Evolutionary conservation across 2,797 vertebrate species (phyloP).

Genomic region (Chiloscyllium punctatum): DNA sequence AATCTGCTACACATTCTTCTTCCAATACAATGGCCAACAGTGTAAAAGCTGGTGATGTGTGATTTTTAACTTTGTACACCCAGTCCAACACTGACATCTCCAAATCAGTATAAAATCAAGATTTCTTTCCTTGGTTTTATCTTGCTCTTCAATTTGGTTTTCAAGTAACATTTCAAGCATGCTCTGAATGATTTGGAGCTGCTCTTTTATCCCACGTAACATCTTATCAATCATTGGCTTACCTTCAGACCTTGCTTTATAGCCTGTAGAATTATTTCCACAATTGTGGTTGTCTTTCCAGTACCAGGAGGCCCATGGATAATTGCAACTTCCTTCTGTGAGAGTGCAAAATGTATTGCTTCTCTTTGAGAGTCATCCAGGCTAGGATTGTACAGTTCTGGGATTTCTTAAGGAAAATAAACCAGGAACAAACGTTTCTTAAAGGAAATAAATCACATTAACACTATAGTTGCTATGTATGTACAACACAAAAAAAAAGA

Average conservation of each 20-base stretch:
- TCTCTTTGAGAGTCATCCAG: constrained; percentile 85
- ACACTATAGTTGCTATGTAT: neutral
- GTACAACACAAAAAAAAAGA: neutral
- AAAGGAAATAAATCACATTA: neutral
- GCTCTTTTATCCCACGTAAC: neutral
- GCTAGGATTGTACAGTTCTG: constrained; percentile 62
- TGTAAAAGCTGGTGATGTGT: too few species aligned
- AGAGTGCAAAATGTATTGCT: constrained; percentile 77
- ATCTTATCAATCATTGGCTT: constrained; percentile 39
- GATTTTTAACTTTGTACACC: too few species aligned
- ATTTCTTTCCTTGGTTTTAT: neutral
- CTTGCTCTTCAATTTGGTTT: neutral
- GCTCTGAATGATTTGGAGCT: neutral
- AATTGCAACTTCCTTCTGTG: constrained; percentile 85
- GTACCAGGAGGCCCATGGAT: constrained; percentile 93
- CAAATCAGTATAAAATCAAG: too few species aligned
- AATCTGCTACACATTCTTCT: neutral
- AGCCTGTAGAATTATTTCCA: constrained; percentile 85
- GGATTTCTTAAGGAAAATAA: constrained; percentile 53
- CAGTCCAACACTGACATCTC: too few species aligned
- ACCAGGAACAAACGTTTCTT: neutral
- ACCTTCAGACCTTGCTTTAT: constrained; percentile 83
- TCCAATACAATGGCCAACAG: neutral
- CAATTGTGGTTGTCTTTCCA: constrained; percentile 89
- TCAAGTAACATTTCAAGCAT: neutral